Base-by-base conservation (phyloP, 2,113 vertebrate genomes). In the Tupaia chinensis region DNA sequence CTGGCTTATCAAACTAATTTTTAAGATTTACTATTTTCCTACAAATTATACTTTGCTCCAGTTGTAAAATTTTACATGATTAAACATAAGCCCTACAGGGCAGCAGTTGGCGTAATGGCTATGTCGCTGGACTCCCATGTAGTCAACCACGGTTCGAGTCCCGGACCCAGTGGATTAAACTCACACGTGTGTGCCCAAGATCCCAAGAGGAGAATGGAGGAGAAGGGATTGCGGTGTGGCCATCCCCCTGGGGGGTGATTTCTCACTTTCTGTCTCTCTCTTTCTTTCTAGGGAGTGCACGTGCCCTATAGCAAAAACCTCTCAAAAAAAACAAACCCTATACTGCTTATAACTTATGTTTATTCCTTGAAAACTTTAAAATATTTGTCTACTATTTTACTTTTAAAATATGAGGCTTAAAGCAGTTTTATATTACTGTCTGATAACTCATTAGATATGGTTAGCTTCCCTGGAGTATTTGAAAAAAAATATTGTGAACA, bases 11-110 rank as follows among this genome's bases (percentile, higher is more conserved):
- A 94, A 73, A 79, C 9, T 60, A 61, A 73, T 34, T 54, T 84
- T 90, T 87, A 90, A 44, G 74, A 79, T 93, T 94, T 53, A 54
- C 1, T 27, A 60, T 83, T 87, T 84, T 89, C 66, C 23, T 81
- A 76, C 23, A 91, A 93, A 73, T 72, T 94, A 69, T 70, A 78
- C 53, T 72, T 94, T 58, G 27, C 72, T 86, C 60, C 11, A 81
- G 69, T 16, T 60, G 23, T 85, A 76, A 92, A 81, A 85, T 60
- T 44, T 83, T 72, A 63, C 5, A 53, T 53, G 76, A 34, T 54
- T 93, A 79, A 84, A 80, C 95, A 65, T 72, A 34, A 76, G 68
- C 9, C 29, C 54, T 16, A 70, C 1, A 5, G 44, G 44, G 44
- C 44, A 44, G 44, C 44, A 44, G 44, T 44, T 44, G 44, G 44